A percentile compares a stretch with the other conserved stretches of the same genome.
Evolutionary conservation across 2,113 vertebrate species (phyloP).

Genomic region (Spheniscus mendiculus): DNA sequence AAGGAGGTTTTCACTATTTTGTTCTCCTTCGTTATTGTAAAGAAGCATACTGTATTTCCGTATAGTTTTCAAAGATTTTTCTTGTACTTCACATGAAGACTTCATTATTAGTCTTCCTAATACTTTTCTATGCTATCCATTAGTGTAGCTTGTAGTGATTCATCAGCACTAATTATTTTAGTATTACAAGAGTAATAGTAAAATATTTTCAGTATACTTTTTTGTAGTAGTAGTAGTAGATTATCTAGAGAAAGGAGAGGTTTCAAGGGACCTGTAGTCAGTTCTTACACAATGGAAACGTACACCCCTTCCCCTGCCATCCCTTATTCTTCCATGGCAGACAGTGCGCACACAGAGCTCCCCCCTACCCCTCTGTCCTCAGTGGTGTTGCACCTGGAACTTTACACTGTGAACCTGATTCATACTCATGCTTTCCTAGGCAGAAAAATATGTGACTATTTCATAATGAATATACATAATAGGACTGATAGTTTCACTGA

Average conservation of each 20-base stretch:
- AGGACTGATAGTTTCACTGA: not conserved
- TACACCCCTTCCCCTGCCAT: not conserved
- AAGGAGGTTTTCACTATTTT: not conserved
- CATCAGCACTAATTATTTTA: not conserved
- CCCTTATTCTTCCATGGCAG: not conserved
- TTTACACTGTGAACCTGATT: not conserved
- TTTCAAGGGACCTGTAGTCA: not conserved
- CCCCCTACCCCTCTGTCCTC: no score
- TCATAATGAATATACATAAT: not conserved
- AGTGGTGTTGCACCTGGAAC: not conserved
- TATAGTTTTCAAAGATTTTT: not conserved
- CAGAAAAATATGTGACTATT: not conserved
- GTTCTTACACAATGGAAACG: not conserved
- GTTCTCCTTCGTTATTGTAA: not conserved
- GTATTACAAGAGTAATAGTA: not conserved
- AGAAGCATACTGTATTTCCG: not conserved
- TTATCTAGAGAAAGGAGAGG: not conserved
- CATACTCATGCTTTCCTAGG: not conserved
- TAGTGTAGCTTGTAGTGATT: not conserved
- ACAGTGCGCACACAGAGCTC: accelerated
- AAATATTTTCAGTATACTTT: not conserved
- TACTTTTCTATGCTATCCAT: not conserved
- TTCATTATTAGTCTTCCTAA: not conserved
- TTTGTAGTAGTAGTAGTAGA: not conserved
- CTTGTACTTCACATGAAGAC: not conserved